Evolutionary conservation across 2,888 invertebrate genomes (phyloP).

Genomic region (Galerucella nymphaeae): DNA sequence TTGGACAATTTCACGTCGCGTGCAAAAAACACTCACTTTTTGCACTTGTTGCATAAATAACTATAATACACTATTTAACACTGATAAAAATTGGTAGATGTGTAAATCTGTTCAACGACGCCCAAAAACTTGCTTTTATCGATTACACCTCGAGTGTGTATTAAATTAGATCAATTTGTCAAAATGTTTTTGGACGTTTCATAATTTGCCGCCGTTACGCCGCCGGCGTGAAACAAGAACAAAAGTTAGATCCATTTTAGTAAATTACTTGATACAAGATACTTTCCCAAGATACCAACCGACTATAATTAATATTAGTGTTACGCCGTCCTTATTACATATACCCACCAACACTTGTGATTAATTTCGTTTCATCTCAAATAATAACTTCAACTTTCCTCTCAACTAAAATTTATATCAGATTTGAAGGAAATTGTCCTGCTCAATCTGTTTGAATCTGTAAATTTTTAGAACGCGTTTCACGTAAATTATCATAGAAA

Average conservation of each 20-base stretch:
- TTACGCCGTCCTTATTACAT: constrained; percentile 11
- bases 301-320: constrained; percentile 49
- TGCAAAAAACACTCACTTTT: too few relatives aligned
- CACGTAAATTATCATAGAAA: too few relatives aligned
- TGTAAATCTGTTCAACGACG: constrained; percentile 36
- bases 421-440: too few relatives aligned
- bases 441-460: too few relatives aligned
- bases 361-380: not conserved
- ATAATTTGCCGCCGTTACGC: constrained; percentile 51
- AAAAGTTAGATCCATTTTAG: constrained; percentile 52
- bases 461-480: too few relatives aligned
- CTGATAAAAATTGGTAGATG: not conserved
- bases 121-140: constrained; percentile 44
- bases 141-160: constrained; percentile 51
- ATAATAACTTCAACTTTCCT: not conserved
- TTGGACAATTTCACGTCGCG: too few relatives aligned
- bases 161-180: constrained; percentile 59
- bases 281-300: constrained; percentile 46
- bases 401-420: too few relatives aligned
- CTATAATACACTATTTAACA: not conserved
- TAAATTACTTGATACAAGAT: constrained; percentile 54
- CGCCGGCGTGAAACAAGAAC: constrained; percentile 47
- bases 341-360: not conserved
- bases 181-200: constrained; percentile 55
- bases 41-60: too few relatives aligned